phyloP scores from a whole-genome alignment of 2,113 vertebrate genomes.

The Myiagra hebetior region DNA sequence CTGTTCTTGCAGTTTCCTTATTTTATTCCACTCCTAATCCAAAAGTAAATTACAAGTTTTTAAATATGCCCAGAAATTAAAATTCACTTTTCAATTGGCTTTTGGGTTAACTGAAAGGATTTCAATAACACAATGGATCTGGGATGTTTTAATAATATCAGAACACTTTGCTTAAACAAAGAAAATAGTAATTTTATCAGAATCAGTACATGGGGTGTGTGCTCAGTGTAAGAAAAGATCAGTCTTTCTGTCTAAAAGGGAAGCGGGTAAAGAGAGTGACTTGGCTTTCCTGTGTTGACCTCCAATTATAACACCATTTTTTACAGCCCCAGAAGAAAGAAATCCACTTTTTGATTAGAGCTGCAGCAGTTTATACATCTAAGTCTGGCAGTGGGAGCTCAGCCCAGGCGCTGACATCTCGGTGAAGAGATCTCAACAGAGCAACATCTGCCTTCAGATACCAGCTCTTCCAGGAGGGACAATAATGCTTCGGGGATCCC shows the following conservation, averaged over 20 bases:
- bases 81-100: not conserved
- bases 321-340: not conserved
- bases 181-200: not conserved
- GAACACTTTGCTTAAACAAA: not conserved
- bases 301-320: not conserved
- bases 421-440: not conserved
- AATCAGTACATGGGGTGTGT: not conserved
- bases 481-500: not conserved
- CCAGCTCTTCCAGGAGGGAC: not conserved
- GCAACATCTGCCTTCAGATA: not conserved
- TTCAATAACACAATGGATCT: not conserved
- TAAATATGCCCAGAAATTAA: not conserved
- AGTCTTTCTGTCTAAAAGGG: not conserved
- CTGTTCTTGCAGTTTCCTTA: not conserved
- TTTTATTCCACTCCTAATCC: not conserved
- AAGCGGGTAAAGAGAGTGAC: not conserved
- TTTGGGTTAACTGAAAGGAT: not conserved
- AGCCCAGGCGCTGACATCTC: accelerated
- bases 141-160: not conserved
- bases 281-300: not conserved
- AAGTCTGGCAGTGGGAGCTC: not conserved
- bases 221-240: not conserved
- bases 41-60: not conserved
- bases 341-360: not conserved
- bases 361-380: not conserved